phyloP scores from a whole-genome alignment of 1,140 invertebrate genomes.

The Heliconius hermathena region DNA sequence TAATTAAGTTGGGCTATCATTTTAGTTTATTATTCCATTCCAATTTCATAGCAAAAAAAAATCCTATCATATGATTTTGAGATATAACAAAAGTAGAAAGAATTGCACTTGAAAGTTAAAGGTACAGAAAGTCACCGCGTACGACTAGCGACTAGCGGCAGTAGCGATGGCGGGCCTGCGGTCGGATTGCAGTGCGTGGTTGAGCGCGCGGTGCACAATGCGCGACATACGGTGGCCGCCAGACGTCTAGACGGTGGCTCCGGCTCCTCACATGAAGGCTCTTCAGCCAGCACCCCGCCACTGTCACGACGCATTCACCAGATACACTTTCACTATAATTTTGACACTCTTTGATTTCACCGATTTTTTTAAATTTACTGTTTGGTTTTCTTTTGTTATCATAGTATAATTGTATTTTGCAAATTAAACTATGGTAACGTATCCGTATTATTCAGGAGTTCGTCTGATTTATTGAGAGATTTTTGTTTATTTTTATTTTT shows the following conservation, averaged over 20 bases:
- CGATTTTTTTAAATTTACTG: neutral
- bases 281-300: conserved; percentile 47
- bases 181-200: neutral
- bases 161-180: neutral
- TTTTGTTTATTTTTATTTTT: neutral
- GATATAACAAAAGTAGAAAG: neutral
- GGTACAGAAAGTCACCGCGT: neutral
- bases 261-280: conserved; percentile 65
- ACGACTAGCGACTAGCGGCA: neutral
- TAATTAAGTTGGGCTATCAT: neutral
- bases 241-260: conserved; percentile 66
- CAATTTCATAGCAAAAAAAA: neutral
- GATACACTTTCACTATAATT: conserved; percentile 24
- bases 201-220: neutral
- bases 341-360: conserved; percentile 24
- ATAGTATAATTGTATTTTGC: neutral
- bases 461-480: neutral
- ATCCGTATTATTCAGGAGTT: neutral
- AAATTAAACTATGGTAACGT: neutral
- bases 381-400: neutral
- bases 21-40: neutral
- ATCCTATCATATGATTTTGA: neutral
- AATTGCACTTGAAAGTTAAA: neutral
- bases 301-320: conserved; percentile 25
- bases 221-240: conserved; percentile 61